Conservation (phyloP, 2,888 invertebrate species). For the Amphipyra berbera region DNA sequence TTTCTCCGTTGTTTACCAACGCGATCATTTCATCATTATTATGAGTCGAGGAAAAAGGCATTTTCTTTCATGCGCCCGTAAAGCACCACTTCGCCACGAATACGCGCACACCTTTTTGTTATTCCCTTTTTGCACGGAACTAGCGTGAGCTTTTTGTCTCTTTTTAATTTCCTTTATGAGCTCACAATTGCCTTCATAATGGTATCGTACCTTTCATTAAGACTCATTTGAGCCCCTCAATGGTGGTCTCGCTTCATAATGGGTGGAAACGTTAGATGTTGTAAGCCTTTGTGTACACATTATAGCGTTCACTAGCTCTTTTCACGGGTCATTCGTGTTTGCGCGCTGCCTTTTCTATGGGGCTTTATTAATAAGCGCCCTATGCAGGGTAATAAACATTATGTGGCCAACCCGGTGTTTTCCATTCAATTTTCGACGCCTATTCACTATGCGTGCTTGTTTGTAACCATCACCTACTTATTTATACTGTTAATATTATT, state of each 20-base stretch:
- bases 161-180: conserved; percentile 87
- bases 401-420: conserved; percentile 49
- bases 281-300: conserved; percentile 81
- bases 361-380: conserved; percentile 77
- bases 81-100: conserved; percentile 59
- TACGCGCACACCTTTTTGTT: conserved; percentile 66
- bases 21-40: conserved; percentile 50
- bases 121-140: conserved; percentile 64
- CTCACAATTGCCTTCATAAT: conserved; percentile 86
- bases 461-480: conserved; percentile 5
- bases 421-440: conserved; percentile 48
- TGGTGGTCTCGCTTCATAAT: conserved; percentile 82
- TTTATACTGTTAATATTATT: not conserved
- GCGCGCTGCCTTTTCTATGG: conserved; percentile 70
- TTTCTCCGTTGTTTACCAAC: conserved; percentile 27
- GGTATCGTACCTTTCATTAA: conserved; percentile 87
- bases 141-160: conserved; percentile 74
- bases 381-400: conserved; percentile 64
- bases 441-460: conserved; percentile 24
- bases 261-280: conserved; percentile 81
- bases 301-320: conserved; percentile 73
- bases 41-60: conserved; percentile 47
- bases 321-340: conserved; percentile 78
- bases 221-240: conserved; percentile 83
- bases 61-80: conserved; percentile 60